Evolutionary conservation across 1,140 invertebrate genomes (phyloP).

Genomic region (Eulimnadia texana): DNA sequence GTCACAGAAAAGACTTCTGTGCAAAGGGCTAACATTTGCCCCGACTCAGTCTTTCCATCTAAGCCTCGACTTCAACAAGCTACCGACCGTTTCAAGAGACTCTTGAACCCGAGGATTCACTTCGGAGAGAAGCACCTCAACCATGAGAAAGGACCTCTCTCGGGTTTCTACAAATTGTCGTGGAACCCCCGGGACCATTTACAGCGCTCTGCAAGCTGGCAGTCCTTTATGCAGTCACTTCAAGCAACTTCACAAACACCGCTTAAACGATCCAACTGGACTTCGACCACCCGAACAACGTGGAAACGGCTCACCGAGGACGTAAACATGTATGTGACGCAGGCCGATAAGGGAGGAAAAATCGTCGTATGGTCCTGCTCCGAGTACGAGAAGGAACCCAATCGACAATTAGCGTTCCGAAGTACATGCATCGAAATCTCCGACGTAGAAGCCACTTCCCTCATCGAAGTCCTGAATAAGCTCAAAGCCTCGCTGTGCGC

Average conservation of each 20-base stretch:
- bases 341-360: too few species aligned
- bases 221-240: background rate
- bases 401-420: background rate
- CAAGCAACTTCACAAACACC: background rate
- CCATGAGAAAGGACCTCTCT: too few species aligned
- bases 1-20: too few species aligned
- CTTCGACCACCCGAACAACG: background rate
- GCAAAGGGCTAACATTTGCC: too few species aligned
- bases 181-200: background rate
- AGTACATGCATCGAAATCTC: background rate
- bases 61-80: too few species aligned
- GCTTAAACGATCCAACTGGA: background rate
- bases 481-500: background rate
- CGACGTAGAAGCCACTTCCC: background rate
- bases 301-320: background rate
- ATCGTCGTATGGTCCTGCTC: background rate
- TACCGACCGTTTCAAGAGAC: too few species aligned
- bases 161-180: background rate
- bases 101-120: too few species aligned
- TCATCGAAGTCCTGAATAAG: background rate
- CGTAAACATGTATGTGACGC: background rate
- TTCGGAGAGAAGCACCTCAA: too few species aligned
- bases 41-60: too few species aligned
- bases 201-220: background rate
- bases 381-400: background rate